Conservation (phyloP, 2,797 vertebrate genomes). For the Malacoraja senta region DNA sequence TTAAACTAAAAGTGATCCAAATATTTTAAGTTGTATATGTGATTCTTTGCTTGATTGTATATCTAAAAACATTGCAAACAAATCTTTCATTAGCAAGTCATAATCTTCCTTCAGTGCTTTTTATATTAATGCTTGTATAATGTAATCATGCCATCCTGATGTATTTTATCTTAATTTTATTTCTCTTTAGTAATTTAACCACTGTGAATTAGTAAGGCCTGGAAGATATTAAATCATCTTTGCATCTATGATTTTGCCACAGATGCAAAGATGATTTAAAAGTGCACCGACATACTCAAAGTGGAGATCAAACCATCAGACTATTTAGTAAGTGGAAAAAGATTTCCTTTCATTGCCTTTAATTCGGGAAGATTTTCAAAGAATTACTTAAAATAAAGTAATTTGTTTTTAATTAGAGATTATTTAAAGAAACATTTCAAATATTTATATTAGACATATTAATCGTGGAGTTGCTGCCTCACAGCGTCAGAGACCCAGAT, state of each 20-base stretch:
- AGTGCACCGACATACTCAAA: neutral
- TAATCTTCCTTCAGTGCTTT: neutral
- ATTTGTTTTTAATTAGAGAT: too few relatives aligned
- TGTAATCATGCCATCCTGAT: neutral
- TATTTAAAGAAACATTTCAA: too few relatives aligned
- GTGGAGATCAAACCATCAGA: neutral
- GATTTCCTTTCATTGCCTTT: neutral
- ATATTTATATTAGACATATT: neutral
- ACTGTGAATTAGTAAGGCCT: neutral
- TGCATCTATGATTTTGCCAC: neutral
- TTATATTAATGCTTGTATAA: neutral
- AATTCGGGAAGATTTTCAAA: neutral
- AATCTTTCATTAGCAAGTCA: neutral
- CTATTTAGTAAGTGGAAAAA: neutral
- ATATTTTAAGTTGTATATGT: neutral
- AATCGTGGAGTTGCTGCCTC: too few relatives aligned
- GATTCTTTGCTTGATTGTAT: neutral
- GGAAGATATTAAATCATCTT: neutral
- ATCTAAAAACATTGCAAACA: constrained; percentile 4
- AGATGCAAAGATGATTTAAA: neutral
- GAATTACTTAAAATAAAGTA: neutral
- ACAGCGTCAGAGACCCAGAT: too few relatives aligned
- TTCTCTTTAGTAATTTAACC: neutral
- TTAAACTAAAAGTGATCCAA: neutral
- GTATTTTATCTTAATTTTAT: neutral